A percentile compares a stretch with the other conserved stretches of the same genome.
These are phyloP conservation scores for Cantharis nigra DNA, from an alignment of 2,888 invertebrate genomes.

Conservation along the genomic window DNA sequence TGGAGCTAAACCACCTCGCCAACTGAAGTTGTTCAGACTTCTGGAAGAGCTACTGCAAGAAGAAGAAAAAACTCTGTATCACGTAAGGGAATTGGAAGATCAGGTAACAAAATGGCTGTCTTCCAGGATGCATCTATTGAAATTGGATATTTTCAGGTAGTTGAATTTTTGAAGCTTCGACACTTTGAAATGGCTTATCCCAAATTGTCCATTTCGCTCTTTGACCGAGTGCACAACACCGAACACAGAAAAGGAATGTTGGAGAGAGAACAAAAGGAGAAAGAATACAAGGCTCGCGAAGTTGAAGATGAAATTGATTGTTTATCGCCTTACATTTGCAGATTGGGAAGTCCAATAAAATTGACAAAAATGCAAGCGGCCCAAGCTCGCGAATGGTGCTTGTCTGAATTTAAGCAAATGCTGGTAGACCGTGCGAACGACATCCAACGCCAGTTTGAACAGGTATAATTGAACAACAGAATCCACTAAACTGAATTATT, in stretches of 20 bases:
- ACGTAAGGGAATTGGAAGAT: slow-evolving; percentile 59
- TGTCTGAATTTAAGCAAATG: slow-evolving; percentile 69
- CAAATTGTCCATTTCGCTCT: slow-evolving; percentile 59
- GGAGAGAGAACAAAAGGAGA: slow-evolving; percentile 60
- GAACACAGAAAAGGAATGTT: slow-evolving; percentile 57
- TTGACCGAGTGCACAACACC: slow-evolving; percentile 61
- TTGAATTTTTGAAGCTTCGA: slow-evolving; percentile 56
- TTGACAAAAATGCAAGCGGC: slow-evolving; percentile 54
- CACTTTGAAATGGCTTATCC: slow-evolving; percentile 58
- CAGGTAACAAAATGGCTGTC: slow-evolving; percentile 40
- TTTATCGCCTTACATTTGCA: slow-evolving; percentile 66
- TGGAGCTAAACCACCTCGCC: slow-evolving; percentile 61
- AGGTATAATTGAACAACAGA: too few species aligned
- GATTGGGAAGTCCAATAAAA: slow-evolving; percentile 59
- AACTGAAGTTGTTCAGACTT: slow-evolving; percentile 67
- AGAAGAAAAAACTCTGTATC: slow-evolving; percentile 64
- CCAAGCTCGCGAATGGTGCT: slow-evolving; percentile 62
- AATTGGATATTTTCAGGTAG: slow-evolving; percentile 43
- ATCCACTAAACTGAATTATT: too few species aligned
- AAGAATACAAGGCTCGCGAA: slow-evolving; percentile 62
- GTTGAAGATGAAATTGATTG: slow-evolving; percentile 67
- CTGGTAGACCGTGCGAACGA: slow-evolving; percentile 66
- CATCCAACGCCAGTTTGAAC: slow-evolving; percentile 69
- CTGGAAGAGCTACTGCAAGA: slow-evolving; percentile 65
- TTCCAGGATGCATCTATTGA: neutral